These are phyloP conservation scores for Platorchestia sp. DNA, from an alignment of 1,140 invertebrate genomes.

Conservation along the genomic window DNA sequence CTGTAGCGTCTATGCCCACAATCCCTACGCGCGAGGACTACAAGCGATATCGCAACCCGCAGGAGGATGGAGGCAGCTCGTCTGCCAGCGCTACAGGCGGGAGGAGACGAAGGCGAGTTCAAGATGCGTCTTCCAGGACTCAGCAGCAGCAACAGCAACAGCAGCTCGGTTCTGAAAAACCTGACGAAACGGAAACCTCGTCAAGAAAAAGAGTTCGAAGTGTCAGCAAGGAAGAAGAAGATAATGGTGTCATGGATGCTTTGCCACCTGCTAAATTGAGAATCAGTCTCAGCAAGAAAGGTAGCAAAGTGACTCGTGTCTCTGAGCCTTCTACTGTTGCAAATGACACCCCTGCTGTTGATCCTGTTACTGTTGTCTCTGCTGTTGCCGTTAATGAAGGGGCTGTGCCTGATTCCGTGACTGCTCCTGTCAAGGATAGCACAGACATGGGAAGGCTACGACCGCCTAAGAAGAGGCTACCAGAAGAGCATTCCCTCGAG, in stretches of 20 bases:
- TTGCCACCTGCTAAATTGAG: conserved; percentile 66
- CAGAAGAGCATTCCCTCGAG: conserved; percentile 77
- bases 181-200: neutral
- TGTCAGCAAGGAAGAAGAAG: conserved; percentile 68
- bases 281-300: conserved; percentile 67
- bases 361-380: neutral
- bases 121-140: conserved; percentile 58
- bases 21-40: conserved; percentile 88
- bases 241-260: conserved; percentile 51
- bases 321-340: conserved; percentile 31
- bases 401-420: conserved; percentile 63
- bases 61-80: conserved; percentile 64
- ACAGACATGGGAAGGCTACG: conserved; percentile 74
- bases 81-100: conserved; percentile 74
- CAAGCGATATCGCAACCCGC: conserved; percentile 69
- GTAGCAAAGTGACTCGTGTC: conserved; percentile 62
- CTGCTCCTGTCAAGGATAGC: conserved; percentile 67
- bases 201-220: neutral
- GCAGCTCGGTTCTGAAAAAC: conserved; percentile 46
- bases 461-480: conserved; percentile 83
- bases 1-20: conserved; percentile 86
- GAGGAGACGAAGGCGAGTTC: conserved; percentile 71
- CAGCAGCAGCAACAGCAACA: conserved; percentile 61
- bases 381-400: conserved; percentile 56
- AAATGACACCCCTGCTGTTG: neutral